Base-by-base conservation (phyloP, 2,797 vertebrate genomes). In the Myripristis murdjan region DNA sequence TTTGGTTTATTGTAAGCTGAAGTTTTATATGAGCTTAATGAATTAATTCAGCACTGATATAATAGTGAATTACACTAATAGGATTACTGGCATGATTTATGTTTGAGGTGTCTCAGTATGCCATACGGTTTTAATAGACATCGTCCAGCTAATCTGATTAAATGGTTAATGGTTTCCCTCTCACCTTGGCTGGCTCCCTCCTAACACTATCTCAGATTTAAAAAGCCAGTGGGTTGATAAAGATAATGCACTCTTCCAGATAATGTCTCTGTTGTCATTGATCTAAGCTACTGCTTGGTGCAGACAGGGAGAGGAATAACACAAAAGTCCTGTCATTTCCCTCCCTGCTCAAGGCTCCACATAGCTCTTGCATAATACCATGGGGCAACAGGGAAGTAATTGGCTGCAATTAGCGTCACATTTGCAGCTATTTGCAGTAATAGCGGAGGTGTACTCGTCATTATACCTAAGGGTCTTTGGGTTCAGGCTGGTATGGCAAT, bases 321-420 rank as follows among this genome's bases (percentile, higher is more conserved):
- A 65, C 56, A 49, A 12, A 8, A 61, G 28, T 54, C 24, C 18
- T 41, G 57, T 46, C 22, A 51, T 77, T 64, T 33, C 26, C 48
- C 65, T 66, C 26, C 16, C 23, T 37, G 62, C 54, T 52, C 0
- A 52, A 64, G 33, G 37, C 33, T 44, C 57, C 11, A 11, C 56
- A 73, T 75, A 82, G 59, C 70, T 66, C 56, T 62, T 44, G 9
- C 61, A 47, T 79, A 81, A 79, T 85, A 79, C 49, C 54, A 31
- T 60, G 48, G 70, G 63, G 76, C 62, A 70, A 75, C 74, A 52
- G 61, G 73, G 82, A 83, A 67, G 74, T 81, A 89, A 92, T 87
- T 81, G 74, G 46, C 78, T 81, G 80, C 73, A 89, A 89, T 89
- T 88, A 92, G 79, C 66, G 81, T 89, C 82, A 79, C 65, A 87